Evolutionary conservation across 1,140 invertebrate species (phyloP), one percentile per base, ranked within the genome.

Genomic region (Pseudobourletiella spinata): DNA sequence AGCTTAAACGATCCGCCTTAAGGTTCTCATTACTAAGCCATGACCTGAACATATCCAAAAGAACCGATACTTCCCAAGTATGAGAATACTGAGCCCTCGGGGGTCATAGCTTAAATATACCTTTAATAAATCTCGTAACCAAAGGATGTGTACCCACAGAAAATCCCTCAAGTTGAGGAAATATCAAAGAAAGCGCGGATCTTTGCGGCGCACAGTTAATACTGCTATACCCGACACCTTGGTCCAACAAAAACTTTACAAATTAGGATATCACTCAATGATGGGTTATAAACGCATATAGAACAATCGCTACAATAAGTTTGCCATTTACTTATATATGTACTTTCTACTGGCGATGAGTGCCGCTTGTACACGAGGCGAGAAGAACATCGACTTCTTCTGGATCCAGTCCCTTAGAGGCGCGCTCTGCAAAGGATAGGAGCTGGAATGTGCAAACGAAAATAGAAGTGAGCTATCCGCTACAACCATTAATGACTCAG

Each of bases 201-300:
- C 43, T n/a, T n/a, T n/a, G n/a, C n/a, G n/a, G n/a, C n/a, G 43
- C 43, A 8, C n/a, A 20, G 24, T 46, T 46, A 46, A 4, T 8
- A 3, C 4, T 46, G n/a, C 4, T 46, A 46, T 46, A 46, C 4
- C 4, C 4, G 3, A 8, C 18, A n/a, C n/a, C n/a, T n/a, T n/a
- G n/a, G n/a, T n/a, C n/a, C n/a, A n/a, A n/a, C 43, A 20, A 46
- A 46, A 46, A 46, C 24, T 3, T 46, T 18, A 46, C 24, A 20
- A 20, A 46, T n/a, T 46, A 46, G 43, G 43, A 46, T n/a, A 39
- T 39, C n/a, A 39, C 35, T 39, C n/a, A n/a, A n/a, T n/a, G n/a
- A n/a, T n/a, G n/a, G n/a, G n/a, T n/a, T 46, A 4, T 4, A 11
- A 18, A 11, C 6, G 6, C 6, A 6, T 20, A 8, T 8, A 46